Evolutionary conservation across 2,888 invertebrate genomes (phyloP), one percentile per base, ranked within the genome.

Genomic region (Branchipolynoe longqiensis): DNA sequence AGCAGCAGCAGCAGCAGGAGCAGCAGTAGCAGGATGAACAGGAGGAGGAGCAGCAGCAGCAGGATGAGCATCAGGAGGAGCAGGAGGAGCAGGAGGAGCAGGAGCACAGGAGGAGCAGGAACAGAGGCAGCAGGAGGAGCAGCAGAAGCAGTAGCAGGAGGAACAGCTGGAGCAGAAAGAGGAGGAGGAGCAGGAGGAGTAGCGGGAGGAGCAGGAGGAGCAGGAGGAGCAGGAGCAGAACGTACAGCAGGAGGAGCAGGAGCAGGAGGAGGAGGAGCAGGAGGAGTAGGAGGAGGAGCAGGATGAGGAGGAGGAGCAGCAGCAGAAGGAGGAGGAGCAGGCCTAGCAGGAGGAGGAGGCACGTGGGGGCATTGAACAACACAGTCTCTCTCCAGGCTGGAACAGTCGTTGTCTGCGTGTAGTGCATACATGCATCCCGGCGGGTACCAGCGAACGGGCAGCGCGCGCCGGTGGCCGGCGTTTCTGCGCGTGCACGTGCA

Each of bases 251-350:
- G 31, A 8, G 31, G 62, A 25, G 62, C 6, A 62, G 62, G 62
- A 25, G 62, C n/a, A 62, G 31, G 62, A 25, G 6, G n/a, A 62
- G n/a, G 62, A 12, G 62, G 62, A 25, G 62, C 62, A 62, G n/a
- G 62, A 25, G 62, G 12, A 62, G 31, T 14, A 62, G 62, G 31
- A 62, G 31, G 62, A 25, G 62, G n/a, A n/a, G 8, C 8, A 28
- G 62, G 62, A 28, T 25, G n/a, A 62, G 62, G 62, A 6, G 6
- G n/a, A 12, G 62, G 62, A 25, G 62, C 62, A 62, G n/a, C 12
- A 25, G 62, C 62, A 62, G 31, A 62, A 62, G 62, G 31, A 62
- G 31, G 62, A 25, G 62, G n/a, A n/a, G 8, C 8, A 28, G 31
- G 31, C n/a, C 8, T 25, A 25, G 62, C 8, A 25, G 6, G 31